Evolutionary conservation across 2,888 invertebrate species (phyloP), one percentile per base, ranked within the genome.

Genomic region (Peribatodes rhomboidaria): DNA sequence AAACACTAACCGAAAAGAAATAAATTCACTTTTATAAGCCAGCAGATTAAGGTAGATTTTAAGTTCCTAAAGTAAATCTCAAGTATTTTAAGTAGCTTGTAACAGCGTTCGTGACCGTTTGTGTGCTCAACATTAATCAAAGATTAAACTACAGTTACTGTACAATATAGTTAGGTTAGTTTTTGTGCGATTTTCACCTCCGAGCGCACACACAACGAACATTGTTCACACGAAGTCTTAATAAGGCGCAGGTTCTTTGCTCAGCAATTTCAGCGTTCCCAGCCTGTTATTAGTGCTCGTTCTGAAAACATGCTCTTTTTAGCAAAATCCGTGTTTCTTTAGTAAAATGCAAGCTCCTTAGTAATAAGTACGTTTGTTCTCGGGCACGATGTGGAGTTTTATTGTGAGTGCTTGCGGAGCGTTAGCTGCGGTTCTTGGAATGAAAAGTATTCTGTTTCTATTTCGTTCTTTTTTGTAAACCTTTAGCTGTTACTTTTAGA

Each of bases 231-330:
- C 64, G 65, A 70, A 61, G 69, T 70, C 72, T 70, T 68, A 72
- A 72, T 72, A 69, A 72, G 68, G 55, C 62, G 67, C 66, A 20
- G 50, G 63, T 59, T 63, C 61, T 69, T 69, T 70, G 62, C 69
- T 56, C 33, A 54, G 53, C 72, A 70, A 69, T 70, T 69, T 64
- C 56, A 66, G 58, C 35, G 44, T 22, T 41, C 20, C 52, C 42
- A 18, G 47, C 53, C 63, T 50, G 55, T 60, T 60, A 65, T 60
- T 60, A 65, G 65, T 33, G 59, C 65, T 65, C 55, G 59, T 60
- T 46, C 50, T 58, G 16, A 58, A 61, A 63, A 63, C 58, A 54
- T 42, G 65, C 59, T 55, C 55, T 60, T 55, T 62, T 65, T 55
- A 60, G 59, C 20, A 37, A 59, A 60, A 55, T 58, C 55, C 55